Evolutionary conservation across 2,888 invertebrate species (phyloP), one percentile per base, ranked within the genome.

Genomic region (Matsumyia berberina): DNA sequence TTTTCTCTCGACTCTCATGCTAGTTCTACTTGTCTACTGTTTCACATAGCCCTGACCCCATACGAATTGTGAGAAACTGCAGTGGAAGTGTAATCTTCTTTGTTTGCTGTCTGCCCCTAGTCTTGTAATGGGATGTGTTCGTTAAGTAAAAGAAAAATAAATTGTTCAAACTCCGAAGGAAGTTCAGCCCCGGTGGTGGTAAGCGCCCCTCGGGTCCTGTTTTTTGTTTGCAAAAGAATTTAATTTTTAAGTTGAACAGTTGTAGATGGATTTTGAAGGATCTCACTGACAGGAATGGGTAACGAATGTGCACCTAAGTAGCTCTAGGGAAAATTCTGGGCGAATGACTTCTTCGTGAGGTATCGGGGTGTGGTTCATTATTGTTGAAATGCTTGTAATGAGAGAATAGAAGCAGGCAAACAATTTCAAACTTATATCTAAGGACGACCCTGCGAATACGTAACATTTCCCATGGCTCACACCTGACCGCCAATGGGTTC

Each of bases 21-120:
- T n/a, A 58, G 15, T 35, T 44, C 9, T 4, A 4, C 4, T 69
- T n/a, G 55, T 51, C 49, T 77, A 46, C 37, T 39, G 39, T 66
- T 53, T 9, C 9, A 8, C 55, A 24, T 4, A 62, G 11, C 62
- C 78, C 53, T 70, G 62, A 62, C 55, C 62, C 15, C 9, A 70
- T 2, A 70, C 5, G 5, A 39, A 33, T 70, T 57, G n/a, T 24
- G 42, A 44, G 31, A 62, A 44, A 69, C 19, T 55, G 19, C 44
- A 69, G 19, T 7, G 19, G 12, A 35, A 35, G 1, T 24, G 35
- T 12, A 24, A 12, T 24, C 9, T 46, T 46, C 69, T 42, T 60
- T 73, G 53, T 42, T 62, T 60, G 39, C 29, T 9, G 37, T 53
- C 51, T 53, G 49, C 51, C 53, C 15, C 9, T 51, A 31, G 53